Evolutionary conservation across 2,888 invertebrate species (phyloP).

Genomic region (Trichogramma evanescens): DNA sequence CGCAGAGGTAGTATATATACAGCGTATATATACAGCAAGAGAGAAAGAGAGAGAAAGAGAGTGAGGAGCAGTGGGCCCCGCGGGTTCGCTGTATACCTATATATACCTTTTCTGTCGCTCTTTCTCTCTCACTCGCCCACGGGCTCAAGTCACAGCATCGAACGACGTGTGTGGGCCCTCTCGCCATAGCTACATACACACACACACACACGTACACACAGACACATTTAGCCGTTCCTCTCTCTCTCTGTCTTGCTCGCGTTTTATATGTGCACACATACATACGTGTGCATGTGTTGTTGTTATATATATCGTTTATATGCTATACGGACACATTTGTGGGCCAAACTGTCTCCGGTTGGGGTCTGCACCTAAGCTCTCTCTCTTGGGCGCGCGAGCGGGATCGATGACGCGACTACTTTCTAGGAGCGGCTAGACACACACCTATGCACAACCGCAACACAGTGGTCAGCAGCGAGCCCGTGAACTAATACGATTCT

Average conservation of each 20-base stretch:
- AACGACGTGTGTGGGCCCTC: slow-evolving; percentile 4
- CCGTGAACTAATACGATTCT: too few species aligned
- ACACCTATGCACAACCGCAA: too few species aligned
- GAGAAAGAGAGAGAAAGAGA: too few species aligned
- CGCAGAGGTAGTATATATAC: neutral
- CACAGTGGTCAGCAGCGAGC: too few species aligned
- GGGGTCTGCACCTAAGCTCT: neutral
- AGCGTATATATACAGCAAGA: too few species aligned
- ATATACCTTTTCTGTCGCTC: too few species aligned
- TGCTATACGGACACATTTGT: neutral
- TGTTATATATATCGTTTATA: neutral
- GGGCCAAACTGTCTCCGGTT: neutral
- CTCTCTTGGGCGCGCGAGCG: neutral
- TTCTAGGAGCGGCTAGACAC: too few species aligned
- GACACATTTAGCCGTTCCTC: neutral
- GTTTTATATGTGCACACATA: slow-evolving; percentile 1
- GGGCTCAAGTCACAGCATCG: too few species aligned
- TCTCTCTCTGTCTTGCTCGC: slow-evolving; percentile 1
- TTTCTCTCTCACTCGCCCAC: too few species aligned
- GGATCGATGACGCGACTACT: neutral
- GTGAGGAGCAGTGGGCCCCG: too few species aligned
- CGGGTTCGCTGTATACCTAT: too few species aligned
- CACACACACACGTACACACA: neutral
- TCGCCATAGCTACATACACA: neutral
- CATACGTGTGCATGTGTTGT: neutral